Evolutionary conservation across 2,888 invertebrate species (phyloP).

Genomic region (Polymixis flavicincta): DNA sequence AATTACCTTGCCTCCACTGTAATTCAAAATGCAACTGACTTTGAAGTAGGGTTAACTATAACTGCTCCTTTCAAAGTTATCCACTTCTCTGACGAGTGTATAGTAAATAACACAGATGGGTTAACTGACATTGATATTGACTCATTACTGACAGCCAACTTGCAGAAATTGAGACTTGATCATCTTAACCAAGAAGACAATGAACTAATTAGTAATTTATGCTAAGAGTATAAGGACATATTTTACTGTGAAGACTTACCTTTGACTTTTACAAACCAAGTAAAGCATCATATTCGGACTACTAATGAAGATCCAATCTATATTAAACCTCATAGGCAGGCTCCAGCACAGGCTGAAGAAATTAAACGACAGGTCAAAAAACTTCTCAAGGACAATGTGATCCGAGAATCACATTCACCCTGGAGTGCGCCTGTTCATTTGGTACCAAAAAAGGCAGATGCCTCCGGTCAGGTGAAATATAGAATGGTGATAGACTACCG

Average conservation of each 20-base stretch:
- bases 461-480: conserved; percentile 69
- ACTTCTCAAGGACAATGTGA: conserved; percentile 2
- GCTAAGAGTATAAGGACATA: no score
- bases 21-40: neutral
- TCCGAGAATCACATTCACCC: neutral
- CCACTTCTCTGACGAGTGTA: neutral
- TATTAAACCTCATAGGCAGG: no score
- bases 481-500: conserved; percentile 53
- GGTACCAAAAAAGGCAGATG: conserved; percentile 14
- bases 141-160: no score
- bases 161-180: no score
- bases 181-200: no score
- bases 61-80: neutral
- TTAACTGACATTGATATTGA: neutral
- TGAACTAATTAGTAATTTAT: no score
- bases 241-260: no score
- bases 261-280: no score
- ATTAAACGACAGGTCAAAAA: conserved; percentile 17
- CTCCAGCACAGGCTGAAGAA: conserved; percentile 3
- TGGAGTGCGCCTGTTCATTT: conserved; percentile 11
- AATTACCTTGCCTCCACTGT: neutral
- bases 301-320: no score
- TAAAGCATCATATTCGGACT: no score
- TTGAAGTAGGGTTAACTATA: neutral
- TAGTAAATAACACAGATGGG: neutral